A percentile compares a stretch with the other conserved stretches of the same genome.
phyloP scores from a whole-genome alignment of 2,113 vertebrate species.

The Prionailurus viverrinus region DNA sequence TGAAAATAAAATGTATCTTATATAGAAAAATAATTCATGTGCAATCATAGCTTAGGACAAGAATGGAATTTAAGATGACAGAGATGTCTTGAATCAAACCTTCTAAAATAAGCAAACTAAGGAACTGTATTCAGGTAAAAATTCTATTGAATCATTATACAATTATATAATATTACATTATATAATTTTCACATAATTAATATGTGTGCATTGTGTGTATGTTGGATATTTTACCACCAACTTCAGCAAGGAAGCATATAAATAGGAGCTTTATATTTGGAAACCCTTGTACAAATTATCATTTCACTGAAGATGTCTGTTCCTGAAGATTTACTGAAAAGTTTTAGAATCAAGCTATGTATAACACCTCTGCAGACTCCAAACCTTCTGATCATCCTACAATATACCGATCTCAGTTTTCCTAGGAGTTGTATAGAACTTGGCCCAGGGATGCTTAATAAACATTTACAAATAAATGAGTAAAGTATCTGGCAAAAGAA shows the following conservation, averaged over 20 bases:
- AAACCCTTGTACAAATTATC: slow-evolving; percentile 35
- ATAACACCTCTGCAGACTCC: background rate
- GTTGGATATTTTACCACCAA: background rate
- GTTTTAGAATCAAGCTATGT: background rate
- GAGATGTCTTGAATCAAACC: background rate
- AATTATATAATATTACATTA: background rate
- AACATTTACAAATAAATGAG: background rate
- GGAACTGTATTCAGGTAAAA: background rate
- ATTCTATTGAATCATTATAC: background rate
- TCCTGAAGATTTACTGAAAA: slow-evolving; percentile 1
- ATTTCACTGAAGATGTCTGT: slow-evolving; percentile 23
- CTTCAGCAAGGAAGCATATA: slow-evolving; percentile 13
- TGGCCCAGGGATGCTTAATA: background rate
- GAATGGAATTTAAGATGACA: slow-evolving; percentile 18
- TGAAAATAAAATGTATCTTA: slow-evolving; percentile 16
- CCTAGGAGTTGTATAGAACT: background rate
- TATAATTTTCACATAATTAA: slow-evolving; percentile 13
- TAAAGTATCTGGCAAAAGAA: background rate
- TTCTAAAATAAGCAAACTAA: slow-evolving; percentile 21
- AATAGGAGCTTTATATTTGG: slow-evolving; percentile 10
- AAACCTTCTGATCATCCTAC: background rate
- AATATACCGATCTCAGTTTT: background rate
- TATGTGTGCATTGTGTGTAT: background rate
- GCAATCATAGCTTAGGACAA: slow-evolving; percentile 15
- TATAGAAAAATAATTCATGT: slow-evolving; percentile 42